Conservation (phyloP, 2,888 invertebrate species). For the Polylopha cassiicola region DNA sequence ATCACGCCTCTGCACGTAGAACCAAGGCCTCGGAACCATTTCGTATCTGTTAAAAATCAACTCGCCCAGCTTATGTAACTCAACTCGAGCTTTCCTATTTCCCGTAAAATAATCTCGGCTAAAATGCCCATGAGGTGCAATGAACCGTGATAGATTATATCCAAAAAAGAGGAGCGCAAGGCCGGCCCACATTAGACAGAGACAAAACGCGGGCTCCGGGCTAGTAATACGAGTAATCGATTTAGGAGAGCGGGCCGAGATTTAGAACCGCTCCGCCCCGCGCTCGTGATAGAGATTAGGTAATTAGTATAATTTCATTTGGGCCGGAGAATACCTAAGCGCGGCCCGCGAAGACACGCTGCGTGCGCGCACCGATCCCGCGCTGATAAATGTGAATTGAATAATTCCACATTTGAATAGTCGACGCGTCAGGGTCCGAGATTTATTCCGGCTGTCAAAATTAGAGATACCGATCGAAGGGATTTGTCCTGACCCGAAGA, state of each 20-base stretch:
- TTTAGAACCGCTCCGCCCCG: slow-evolving; percentile 62
- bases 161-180: slow-evolving; percentile 63
- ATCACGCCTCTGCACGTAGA: slow-evolving; percentile 17
- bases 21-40: slow-evolving; percentile 1
- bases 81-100: slow-evolving; percentile 24
- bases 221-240: slow-evolving; percentile 67
- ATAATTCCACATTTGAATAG: slow-evolving; percentile 39
- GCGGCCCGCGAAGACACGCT: slow-evolving; percentile 45
- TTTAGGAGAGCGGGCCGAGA: slow-evolving; percentile 60
- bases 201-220: slow-evolving; percentile 64
- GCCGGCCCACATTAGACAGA: slow-evolving; percentile 67
- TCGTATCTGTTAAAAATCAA: slow-evolving; percentile 16
- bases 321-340: slow-evolving; percentile 41
- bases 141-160: slow-evolving; percentile 64
- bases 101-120: slow-evolving; percentile 31
- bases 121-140: slow-evolving; percentile 55
- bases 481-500: too few species aligned
- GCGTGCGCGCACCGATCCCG: slow-evolving; percentile 38
- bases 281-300: slow-evolving; percentile 61
- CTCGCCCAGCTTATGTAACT: slow-evolving; percentile 19
- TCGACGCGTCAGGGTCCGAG: slow-evolving; percentile 21
- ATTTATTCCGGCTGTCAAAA: too few species aligned
- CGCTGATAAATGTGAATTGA: slow-evolving; percentile 31
- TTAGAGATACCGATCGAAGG: too few species aligned
- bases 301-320: slow-evolving; percentile 72